Conservation (phyloP, 2,113 vertebrate species). For the Lophius piscatorius region DNA sequence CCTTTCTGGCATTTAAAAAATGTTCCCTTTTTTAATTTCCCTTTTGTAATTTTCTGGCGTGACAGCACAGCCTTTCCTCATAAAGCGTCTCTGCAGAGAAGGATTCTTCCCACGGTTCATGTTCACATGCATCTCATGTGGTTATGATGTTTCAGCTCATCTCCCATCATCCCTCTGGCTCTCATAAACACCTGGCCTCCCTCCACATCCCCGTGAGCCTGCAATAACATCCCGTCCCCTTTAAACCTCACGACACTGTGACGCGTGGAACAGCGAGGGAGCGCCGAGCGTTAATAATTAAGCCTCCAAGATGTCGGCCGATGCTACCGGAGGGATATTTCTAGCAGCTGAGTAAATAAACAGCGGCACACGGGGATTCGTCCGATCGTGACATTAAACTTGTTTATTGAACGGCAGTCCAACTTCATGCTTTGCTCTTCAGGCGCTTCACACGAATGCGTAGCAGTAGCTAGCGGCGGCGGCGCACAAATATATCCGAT, state of each 20-base stretch:
- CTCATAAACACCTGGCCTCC: slow-evolving; percentile 9
- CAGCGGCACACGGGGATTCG: too few species aligned
- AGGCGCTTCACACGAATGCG: slow-evolving; percentile 59
- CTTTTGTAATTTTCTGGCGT: too few species aligned
- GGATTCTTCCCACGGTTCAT: too few species aligned
- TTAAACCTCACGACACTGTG: slow-evolving; percentile 65
- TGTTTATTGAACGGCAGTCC: slow-evolving; percentile 17
- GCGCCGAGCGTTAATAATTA: slow-evolving; percentile 18
- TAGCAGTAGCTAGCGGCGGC: slow-evolving; percentile 66
- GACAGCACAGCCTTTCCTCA: too few species aligned
- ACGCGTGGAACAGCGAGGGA: slow-evolving; percentile 25
- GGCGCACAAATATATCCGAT: too few species aligned
- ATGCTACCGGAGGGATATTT: slow-evolving; percentile 13
- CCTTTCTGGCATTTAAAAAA: too few species aligned
- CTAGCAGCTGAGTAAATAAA: too few species aligned
- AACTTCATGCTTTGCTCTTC: slow-evolving; percentile 42
- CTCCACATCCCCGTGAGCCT: slow-evolving; percentile 12
- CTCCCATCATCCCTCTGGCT: slow-evolving; percentile 7
- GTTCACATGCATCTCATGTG: too few species aligned
- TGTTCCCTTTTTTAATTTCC: too few species aligned
- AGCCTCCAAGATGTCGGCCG: slow-evolving; percentile 22
- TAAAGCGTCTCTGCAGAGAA: too few species aligned
- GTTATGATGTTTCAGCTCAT: slow-evolving; percentile 1
- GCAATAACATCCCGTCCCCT: slow-evolving; percentile 43
- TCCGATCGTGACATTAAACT: slow-evolving; percentile 17